These are phyloP conservation scores for Callionymus lyra DNA, from an alignment of 2,113 vertebrate species.

Conservation along the genomic window DNA sequence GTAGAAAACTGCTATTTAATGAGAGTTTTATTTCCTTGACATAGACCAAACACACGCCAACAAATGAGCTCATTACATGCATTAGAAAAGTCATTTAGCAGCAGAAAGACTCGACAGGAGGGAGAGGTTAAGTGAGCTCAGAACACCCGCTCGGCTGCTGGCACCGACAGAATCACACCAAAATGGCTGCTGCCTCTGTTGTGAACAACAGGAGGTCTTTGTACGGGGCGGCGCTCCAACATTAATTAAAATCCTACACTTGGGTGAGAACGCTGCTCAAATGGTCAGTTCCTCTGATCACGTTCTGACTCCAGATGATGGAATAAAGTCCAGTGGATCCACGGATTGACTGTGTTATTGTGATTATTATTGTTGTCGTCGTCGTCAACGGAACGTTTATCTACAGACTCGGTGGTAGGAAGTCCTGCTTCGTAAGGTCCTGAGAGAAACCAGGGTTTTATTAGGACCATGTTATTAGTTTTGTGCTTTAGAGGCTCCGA, in stretches of 20 bases:
- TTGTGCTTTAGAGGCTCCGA: conserved; percentile 60
- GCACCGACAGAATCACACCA: conserved; percentile 8
- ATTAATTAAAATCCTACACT: conserved; percentile 18
- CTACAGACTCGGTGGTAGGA: too few species aligned
- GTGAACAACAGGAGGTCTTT: conserved; percentile 34
- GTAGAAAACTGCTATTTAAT: conserved; percentile 7
- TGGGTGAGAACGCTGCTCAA: conserved; percentile 16
- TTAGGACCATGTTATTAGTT: conserved; percentile 66
- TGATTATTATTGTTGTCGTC: too few species aligned
- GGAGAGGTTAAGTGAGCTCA: conserved; percentile 32
- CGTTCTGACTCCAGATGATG: too few species aligned
- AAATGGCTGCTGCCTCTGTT: conserved; percentile 15
- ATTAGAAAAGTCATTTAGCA: conserved; percentile 16
- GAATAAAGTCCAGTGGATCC: too few species aligned
- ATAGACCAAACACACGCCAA: conserved; percentile 6
- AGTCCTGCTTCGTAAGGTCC: conserved; percentile 25
- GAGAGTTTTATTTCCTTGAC: conserved; percentile 6
- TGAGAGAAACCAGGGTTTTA: conserved; percentile 55
- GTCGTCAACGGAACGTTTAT: too few species aligned
- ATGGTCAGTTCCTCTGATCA: conserved; percentile 1
- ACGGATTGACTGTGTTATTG: too few species aligned
- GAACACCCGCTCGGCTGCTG: conserved; percentile 20
- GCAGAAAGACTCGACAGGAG: conserved; percentile 15
- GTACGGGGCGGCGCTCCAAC: conserved; percentile 15
- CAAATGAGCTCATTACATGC: conserved; percentile 13